Evolutionary conservation across 2,113 vertebrate species (phyloP).

Genomic region (Anguilla japonica): DNA sequence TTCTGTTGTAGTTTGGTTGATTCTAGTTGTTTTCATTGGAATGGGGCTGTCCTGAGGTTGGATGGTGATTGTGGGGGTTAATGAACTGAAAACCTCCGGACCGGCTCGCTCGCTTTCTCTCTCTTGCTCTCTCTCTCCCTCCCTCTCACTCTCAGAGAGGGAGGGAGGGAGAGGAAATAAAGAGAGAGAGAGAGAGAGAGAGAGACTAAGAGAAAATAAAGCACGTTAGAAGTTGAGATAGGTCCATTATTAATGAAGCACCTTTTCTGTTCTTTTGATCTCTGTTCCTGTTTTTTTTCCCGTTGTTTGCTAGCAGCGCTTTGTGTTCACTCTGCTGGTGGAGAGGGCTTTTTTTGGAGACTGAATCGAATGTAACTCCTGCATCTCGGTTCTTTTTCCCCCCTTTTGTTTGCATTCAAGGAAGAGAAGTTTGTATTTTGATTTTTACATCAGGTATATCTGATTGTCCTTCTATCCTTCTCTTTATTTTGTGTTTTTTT

Average conservation of each 20-base stretch:
- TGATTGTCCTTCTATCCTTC: constrained; percentile 28
- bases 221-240: too few species aligned
- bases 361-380: constrained; percentile 23
- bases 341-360: constrained; percentile 47
- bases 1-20: too few species aligned
- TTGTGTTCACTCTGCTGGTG: neutral
- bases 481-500: neutral
- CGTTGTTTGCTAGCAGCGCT: neutral
- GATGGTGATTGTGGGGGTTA: too few species aligned
- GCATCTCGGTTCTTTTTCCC: constrained; percentile 45
- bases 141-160: too few species aligned
- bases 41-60: too few species aligned
- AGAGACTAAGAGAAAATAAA: too few species aligned
- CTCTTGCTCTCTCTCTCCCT: too few species aligned
- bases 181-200: too few species aligned
- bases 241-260: neutral
- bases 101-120: too few species aligned
- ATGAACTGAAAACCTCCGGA: too few species aligned
- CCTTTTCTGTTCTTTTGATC: neutral
- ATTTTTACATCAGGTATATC: constrained; percentile 89
- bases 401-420: constrained; percentile 80
- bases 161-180: too few species aligned
- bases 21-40: too few species aligned
- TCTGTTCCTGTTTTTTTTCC: neutral
- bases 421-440: constrained; percentile 93